Evolutionary conservation across 2,888 invertebrate species (phyloP).

Genomic region (Thecocarcelia acutangulata): DNA sequence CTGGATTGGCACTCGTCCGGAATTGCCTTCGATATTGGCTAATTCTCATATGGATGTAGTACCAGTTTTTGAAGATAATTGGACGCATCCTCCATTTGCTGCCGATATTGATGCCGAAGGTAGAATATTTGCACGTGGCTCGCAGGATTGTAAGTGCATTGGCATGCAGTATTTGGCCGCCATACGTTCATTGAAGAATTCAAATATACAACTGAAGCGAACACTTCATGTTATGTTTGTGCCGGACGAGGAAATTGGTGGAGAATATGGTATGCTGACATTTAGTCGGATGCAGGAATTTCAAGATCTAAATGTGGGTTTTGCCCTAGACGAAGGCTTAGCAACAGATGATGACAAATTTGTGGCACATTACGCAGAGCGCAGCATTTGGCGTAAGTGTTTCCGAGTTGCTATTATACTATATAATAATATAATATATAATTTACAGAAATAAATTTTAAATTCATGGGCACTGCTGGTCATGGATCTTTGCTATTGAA

Average conservation of each 20-base stretch:
- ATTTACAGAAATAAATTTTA: constrained; percentile 83
- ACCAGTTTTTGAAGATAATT: constrained; percentile 93
- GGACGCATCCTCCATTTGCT: constrained; percentile 94
- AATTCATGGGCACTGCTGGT: constrained; percentile 86
- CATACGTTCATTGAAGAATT: constrained; percentile 84
- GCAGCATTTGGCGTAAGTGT: constrained; percentile 86
- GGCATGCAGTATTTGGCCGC: constrained; percentile 90
- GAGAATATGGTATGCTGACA: constrained; percentile 86
- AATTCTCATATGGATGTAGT: constrained; percentile 99
- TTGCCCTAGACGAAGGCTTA: constrained; percentile 90
- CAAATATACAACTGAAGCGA: constrained; percentile 82
- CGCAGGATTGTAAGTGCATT: constrained; percentile 94
- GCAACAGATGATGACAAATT: constrained; percentile 86
- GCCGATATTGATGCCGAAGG: constrained; percentile 92
- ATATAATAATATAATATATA: too few relatives aligned
- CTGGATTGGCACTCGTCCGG: constrained; percentile 87
- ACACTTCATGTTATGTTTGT: constrained; percentile 88
- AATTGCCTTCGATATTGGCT: constrained; percentile 86
- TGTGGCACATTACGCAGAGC: constrained; percentile 84
- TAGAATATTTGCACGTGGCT: constrained; percentile 92
- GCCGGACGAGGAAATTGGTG: constrained; percentile 86
- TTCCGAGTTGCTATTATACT: too few relatives aligned
- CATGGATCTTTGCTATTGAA: constrained; percentile 87
- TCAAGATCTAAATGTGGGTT: constrained; percentile 87
- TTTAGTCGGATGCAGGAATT: constrained; percentile 86